Percentiles rank a stretch among this genome's conserved stretches.
Evolutionary conservation across 2,888 invertebrate species (phyloP).

Genomic region (Nephrotoma appendiculata): DNA sequence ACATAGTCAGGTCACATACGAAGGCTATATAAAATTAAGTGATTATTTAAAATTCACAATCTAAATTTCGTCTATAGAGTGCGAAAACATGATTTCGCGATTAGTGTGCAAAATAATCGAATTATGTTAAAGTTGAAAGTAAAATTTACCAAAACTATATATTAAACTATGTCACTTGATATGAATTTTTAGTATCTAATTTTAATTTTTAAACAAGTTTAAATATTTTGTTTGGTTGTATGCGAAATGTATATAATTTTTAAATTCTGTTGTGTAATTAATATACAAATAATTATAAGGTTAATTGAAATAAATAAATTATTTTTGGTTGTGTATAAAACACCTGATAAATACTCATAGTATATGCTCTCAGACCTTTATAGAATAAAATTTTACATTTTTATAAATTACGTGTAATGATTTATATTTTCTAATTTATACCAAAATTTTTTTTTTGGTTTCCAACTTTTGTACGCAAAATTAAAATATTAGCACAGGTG

Average conservation of each 20-base stretch:
- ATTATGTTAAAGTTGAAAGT: neutral
- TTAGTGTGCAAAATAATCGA: neutral
- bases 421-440: neutral
- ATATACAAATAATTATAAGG: neutral
- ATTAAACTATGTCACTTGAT: neutral
- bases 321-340: neutral
- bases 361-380: neutral
- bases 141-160: neutral
- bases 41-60: neutral
- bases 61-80: neutral
- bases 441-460: neutral
- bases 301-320: neutral
- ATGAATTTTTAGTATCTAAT: neutral
- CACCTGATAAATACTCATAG: neutral
- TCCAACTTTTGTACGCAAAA: neutral
- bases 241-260: neutral
- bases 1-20: neutral
- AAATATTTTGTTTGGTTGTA: neutral
- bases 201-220: neutral
- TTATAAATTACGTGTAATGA: neutral
- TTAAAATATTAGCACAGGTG: constrained; percentile 8
- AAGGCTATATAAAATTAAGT: neutral
- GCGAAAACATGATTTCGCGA: neutral
- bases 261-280: neutral
- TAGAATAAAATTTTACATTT: neutral